Base-by-base conservation (phyloP, 2,113 vertebrate genomes). In the Myrmecobius fasciatus region DNA sequence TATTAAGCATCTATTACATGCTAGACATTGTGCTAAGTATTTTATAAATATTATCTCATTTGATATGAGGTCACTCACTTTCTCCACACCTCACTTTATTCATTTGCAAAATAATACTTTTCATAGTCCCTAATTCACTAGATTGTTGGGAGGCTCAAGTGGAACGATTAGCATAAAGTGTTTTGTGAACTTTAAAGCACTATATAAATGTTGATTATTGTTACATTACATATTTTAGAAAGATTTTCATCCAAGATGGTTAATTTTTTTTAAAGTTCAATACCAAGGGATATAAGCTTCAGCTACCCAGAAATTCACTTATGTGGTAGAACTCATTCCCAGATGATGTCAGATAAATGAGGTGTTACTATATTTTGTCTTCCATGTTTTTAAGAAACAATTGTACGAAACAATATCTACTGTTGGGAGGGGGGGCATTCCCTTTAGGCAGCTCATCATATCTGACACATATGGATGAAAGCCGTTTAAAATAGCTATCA, bases 321-420 rank as follows among this genome's bases (percentile, higher is more conserved):
- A 25, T 26, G 3, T 43, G 43, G n/a, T 83, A 43, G n/a, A 83
- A 83, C n/a, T 83, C 67, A 43, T 83, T 83, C 67, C 67, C 67
- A 83, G 67, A 83, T 83, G 67, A 83, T 83, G 67, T 83, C 67
- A 83, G 67, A 83, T 83, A 83, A 83, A 83, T 83, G 67, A 83
- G 67, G n/a, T 83, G 67, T 83, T 83, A 83, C 67, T 43, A 1
- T 83, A 26, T 12, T 51, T 90, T 48, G 46, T 49, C 48, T 51
- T 51, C 89, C 47, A 51, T 49, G 47, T 48, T 48, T 90, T 90
- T 90, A 51, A 90, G 89, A 90, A 90, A 90, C 48, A 51, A 47
- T 49, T 90, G 89, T 90, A 25, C 6, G 28, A 47, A 90, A 90
- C 46, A 90, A 51, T 47, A 47, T 51, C 89, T 49, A 48, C 89